Conservation (phyloP, 2,113 vertebrate genomes). For the Phoxinus phoxinus region DNA sequence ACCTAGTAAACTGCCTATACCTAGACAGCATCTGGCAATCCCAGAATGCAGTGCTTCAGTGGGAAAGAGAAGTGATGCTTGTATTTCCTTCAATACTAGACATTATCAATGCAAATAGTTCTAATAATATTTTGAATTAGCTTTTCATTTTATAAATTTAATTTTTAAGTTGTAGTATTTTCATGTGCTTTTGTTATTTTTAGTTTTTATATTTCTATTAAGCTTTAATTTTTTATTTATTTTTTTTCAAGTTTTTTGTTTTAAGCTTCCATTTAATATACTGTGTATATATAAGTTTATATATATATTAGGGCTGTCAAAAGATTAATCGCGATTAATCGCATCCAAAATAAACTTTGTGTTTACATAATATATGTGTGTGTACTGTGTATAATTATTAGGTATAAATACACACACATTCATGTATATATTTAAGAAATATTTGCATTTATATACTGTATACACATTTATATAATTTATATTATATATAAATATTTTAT, state of each 20-base stretch:
- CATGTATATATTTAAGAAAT: too few species aligned
- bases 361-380: too few species aligned
- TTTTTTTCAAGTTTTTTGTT: neutral
- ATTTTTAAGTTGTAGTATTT: neutral
- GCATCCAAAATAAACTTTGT: too few species aligned
- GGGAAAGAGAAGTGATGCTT: neutral
- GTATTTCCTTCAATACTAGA: neutral
- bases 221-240: neutral
- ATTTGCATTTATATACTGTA: too few species aligned
- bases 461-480: too few species aligned
- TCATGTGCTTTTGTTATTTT: neutral
- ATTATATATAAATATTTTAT: too few species aligned
- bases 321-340: too few species aligned
- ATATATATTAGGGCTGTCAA: too few species aligned
- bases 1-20: neutral
- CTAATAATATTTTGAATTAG: neutral
- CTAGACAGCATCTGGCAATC: neutral
- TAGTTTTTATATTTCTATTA: neutral
- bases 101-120: neutral
- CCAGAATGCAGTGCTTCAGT: neutral
- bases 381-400: too few species aligned
- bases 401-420: too few species aligned
- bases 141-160: neutral
- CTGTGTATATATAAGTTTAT: too few species aligned
- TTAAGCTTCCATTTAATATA: neutral